Evolutionary conservation across 2,797 vertebrate genomes (phyloP).

Genomic region (Anguilla obscura): DNA sequence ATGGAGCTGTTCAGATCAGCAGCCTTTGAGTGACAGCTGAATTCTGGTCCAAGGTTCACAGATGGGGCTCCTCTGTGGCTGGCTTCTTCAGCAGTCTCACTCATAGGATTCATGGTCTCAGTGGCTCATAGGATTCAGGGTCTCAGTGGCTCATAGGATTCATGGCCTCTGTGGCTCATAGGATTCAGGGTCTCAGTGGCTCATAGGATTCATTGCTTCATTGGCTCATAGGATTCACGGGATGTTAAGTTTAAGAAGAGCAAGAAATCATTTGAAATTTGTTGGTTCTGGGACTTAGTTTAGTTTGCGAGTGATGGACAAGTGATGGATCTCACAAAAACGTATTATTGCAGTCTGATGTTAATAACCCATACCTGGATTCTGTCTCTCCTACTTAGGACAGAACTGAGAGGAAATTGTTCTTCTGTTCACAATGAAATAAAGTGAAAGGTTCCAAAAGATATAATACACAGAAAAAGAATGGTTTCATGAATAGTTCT

Average conservation of each 20-base stretch:
- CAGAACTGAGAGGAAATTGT: not conserved
- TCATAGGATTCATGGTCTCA: not conserved
- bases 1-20: not conserved
- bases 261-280: not conserved
- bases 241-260: not conserved
- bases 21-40: not conserved
- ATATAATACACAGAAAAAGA: not conserved
- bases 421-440: not conserved
- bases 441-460: not conserved
- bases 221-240: not conserved
- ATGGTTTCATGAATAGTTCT: not conserved
- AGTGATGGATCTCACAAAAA: not conserved
- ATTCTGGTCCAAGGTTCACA: not conserved
- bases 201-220: not conserved
- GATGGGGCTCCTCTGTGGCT: not conserved
- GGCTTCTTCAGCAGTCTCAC: not conserved
- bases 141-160: not conserved
- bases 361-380: not conserved
- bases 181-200: not conserved
- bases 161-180: not conserved
- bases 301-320: not conserved
- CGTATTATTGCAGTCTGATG: not conserved
- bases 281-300: too few relatives aligned
- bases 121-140: not conserved
- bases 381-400: not conserved